phyloP scores from a whole-genome alignment of 2,113 vertebrate genomes.

The Gnathonemus echidnorhynchus region DNA sequence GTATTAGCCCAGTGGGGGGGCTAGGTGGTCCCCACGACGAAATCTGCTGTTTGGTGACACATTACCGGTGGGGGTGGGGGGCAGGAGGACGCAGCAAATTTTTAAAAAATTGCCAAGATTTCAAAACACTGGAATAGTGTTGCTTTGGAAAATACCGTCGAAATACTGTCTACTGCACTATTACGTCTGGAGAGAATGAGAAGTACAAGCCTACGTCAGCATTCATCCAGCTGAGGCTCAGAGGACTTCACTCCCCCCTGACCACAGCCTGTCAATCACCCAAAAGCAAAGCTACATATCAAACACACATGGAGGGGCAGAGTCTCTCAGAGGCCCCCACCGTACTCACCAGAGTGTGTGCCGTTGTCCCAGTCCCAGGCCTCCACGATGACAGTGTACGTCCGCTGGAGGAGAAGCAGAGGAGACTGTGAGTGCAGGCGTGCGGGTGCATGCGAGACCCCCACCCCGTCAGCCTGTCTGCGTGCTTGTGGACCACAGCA shows the following conservation, averaged over 20 bases:
- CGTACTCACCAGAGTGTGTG: conserved; percentile 77
- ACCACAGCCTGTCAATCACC: not conserved
- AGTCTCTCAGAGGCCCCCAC: not conserved
- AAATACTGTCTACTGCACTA: not conserved
- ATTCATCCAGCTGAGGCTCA: not conserved
- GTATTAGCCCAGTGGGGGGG: not conserved
- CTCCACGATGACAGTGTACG: conserved; percentile 81
- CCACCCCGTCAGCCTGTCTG: not conserved
- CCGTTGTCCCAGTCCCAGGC: conserved; percentile 95
- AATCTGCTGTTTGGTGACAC: not conserved
- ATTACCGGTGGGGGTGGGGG: no score
- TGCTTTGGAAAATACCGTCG: not conserved
- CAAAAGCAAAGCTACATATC: not conserved
- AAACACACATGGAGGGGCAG: not conserved
- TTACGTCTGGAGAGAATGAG: no score
- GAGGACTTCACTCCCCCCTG: not conserved
- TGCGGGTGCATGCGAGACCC: not conserved
- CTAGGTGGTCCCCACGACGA: not conserved
- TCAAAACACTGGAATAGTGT: not conserved
- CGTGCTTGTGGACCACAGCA: not conserved
- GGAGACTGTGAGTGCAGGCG: not conserved
- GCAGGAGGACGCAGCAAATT: not conserved
- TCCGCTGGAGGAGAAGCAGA: conserved; percentile 64
- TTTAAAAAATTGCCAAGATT: not conserved
- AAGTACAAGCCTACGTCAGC: no score